These are phyloP conservation scores for Mesorhabditis spiculigera DNA, from an alignment of 2,888 invertebrate species.

Conservation along the genomic window DNA sequence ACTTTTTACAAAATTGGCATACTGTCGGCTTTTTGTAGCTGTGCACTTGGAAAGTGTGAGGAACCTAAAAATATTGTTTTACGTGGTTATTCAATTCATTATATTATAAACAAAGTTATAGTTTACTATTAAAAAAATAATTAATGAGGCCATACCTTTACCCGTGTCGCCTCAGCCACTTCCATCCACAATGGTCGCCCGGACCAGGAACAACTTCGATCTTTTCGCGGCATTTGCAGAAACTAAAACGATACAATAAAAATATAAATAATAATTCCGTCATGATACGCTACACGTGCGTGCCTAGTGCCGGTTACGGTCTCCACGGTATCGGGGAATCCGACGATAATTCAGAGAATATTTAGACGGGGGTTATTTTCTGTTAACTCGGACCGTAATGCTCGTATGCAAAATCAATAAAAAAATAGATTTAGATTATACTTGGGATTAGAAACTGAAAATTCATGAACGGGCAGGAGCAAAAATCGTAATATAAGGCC, in stretches of 20 bases:
- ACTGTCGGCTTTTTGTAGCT: conserved; percentile 93
- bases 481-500: too few species aligned
- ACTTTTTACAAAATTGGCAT: conserved; percentile 90
- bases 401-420: too few species aligned
- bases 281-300: background rate
- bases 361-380: too few species aligned
- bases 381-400: too few species aligned
- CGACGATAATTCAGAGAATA: too few species aligned
- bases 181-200: conserved; percentile 73
- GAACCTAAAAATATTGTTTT: conserved; percentile 68
- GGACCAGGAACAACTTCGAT: conserved; percentile 60
- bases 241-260: conserved; percentile 34
- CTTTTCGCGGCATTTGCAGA: conserved; percentile 58
- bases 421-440: too few species aligned
- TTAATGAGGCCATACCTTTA: conserved; percentile 58
- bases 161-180: conserved; percentile 69
- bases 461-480: too few species aligned
- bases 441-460: too few species aligned
- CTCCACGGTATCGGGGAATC: too few species aligned
- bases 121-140: too few species aligned
- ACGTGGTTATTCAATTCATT: background rate
- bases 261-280: background rate
- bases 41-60: conserved; percentile 94
- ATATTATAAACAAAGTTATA: background rate
- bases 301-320: background rate